phyloP scores from a whole-genome alignment of 2,888 invertebrate species.

The Ellobium chinense region DNA sequence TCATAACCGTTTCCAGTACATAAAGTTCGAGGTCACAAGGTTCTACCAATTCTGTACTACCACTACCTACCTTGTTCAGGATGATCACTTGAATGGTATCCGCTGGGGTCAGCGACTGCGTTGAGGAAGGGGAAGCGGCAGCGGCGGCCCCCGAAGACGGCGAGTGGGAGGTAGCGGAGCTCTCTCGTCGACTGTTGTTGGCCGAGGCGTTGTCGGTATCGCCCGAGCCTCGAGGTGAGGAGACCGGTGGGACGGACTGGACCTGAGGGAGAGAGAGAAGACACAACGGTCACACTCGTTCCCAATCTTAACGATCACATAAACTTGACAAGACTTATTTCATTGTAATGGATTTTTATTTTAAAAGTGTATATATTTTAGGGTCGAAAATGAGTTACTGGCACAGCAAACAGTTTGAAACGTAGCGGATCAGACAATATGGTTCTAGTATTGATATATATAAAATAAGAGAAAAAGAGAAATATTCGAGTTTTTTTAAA shows the following conservation, averaged over 20 bases:
- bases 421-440: no score
- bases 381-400: no score
- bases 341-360: no score
- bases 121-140: conserved; percentile 1
- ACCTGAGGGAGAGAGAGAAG: conserved; percentile 44
- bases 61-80: conserved; percentile 60
- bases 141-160: conserved; percentile 44
- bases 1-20: no score
- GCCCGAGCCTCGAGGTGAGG: conserved; percentile 47
- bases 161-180: conserved; percentile 31
- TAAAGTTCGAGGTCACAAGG: no score
- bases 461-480: no score
- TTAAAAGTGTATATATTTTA: no score
- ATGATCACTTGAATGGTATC: conserved; percentile 63
- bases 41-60: neutral
- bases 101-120: conserved; percentile 33
- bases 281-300: neutral
- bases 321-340: no score
- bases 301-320: no score
- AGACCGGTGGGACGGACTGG: conserved; percentile 53
- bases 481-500: no score
- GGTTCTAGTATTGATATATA: no score
- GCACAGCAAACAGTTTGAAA: no score
- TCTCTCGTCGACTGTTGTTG: conserved; percentile 17
- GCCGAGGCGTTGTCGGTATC: conserved; percentile 1